Percentiles rank a stretch among this genome's conserved stretches.
These are phyloP conservation scores for Accipiter virgatus DNA, from an alignment of 2,113 vertebrate species.

Conservation along the genomic window DNA sequence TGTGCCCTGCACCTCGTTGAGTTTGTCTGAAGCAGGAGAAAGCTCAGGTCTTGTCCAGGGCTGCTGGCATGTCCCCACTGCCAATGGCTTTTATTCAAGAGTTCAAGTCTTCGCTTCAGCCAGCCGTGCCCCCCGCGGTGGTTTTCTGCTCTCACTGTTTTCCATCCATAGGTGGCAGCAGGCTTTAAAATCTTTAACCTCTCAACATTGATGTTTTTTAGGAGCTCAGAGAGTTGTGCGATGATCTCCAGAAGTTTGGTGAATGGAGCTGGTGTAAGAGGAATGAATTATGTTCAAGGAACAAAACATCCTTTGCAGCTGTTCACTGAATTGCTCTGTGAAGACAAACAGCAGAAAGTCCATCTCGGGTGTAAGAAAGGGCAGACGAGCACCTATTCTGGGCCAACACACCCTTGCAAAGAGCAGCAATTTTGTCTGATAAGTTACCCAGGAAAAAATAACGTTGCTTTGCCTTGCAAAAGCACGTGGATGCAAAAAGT, in stretches of 20 bases:
- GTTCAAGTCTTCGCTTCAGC: background rate
- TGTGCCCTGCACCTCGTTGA: background rate
- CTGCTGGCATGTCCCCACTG: background rate
- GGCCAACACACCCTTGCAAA: background rate
- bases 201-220: background rate
- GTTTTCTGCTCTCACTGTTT: background rate
- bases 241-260: background rate
- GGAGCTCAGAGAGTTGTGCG: background rate
- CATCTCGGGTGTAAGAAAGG: background rate
- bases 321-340: background rate
- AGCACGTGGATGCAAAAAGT: background rate
- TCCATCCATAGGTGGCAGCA: slow-evolving; percentile 67
- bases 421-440: background rate
- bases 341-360: background rate
- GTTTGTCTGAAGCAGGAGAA: background rate
- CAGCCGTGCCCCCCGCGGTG: too few species aligned
- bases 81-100: rapidly evolving
- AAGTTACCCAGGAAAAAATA: background rate
- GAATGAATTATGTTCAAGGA: background rate
- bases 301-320: background rate
- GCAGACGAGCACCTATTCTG: background rate
- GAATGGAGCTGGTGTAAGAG: background rate
- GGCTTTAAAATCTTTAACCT: slow-evolving; percentile 18
- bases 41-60: background rate
- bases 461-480: background rate